phyloP scores from a whole-genome alignment of 2,888 invertebrate genomes.

The Biston betularia region DNA sequence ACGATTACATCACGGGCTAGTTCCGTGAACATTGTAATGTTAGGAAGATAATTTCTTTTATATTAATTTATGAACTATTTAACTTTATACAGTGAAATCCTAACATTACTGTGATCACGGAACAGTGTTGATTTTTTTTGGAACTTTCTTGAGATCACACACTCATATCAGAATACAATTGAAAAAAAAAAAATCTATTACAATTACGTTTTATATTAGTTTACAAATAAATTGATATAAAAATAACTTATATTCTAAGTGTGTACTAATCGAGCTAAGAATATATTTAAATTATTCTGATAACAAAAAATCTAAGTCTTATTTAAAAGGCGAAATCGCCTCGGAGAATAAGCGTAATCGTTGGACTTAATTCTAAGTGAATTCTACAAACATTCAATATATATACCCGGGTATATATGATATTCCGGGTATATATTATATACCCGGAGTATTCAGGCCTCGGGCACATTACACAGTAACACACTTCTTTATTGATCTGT shows the following conservation, averaged over 20 bases:
- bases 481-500: conserved; percentile 18
- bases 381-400: conserved; percentile 59
- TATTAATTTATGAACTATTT: conserved; percentile 34
- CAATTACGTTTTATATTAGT: conserved; percentile 70
- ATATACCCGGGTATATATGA: conserved; percentile 67
- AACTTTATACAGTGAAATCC: conserved; percentile 31
- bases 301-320: conserved; percentile 79
- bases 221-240: conserved; percentile 79
- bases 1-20: conserved; percentile 15
- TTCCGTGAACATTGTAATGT: conserved; percentile 37
- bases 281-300: conserved; percentile 74
- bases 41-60: conserved; percentile 10
- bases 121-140: conserved; percentile 52
- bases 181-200: conserved; percentile 60
- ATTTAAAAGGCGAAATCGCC: conserved; percentile 76
- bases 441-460: too few species aligned
- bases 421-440: too few species aligned
- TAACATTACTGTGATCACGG: conserved; percentile 32
- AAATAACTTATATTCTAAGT: conserved; percentile 76
- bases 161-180: conserved; percentile 68
- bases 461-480: conserved; percentile 33
- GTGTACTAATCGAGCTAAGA: conserved; percentile 54
- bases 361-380: conserved; percentile 76
- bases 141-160: conserved; percentile 76
- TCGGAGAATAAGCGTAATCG: conserved; percentile 80